Base-by-base conservation (phyloP, 2,797 vertebrate genomes). In the Phoxinus dragarum region DNA sequence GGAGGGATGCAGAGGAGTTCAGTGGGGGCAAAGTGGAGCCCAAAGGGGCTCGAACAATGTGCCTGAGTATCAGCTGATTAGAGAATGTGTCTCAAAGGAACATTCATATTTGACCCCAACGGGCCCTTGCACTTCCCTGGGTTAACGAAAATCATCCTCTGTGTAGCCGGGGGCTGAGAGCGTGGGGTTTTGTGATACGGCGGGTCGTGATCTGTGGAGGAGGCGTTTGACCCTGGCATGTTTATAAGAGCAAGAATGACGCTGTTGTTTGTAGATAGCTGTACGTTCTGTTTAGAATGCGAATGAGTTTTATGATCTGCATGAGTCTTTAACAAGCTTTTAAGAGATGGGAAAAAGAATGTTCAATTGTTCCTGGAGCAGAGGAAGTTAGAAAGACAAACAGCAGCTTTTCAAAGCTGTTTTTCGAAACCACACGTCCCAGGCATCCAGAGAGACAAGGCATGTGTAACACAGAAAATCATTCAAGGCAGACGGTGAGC, bases 21-120 rank as follows among this genome's bases (percentile, higher is more conserved):
- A 88, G 38, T 54, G 56, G 69, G 69, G 42, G 68, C 27, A 82
- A 74, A 84, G 81, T 79, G 69, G 11, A 66, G 71, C 72, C 71
- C 54, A 52, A 72, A 67, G 56, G 80, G 61, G 52, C 19, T 67
- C 21, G 42, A 89, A 69, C 12, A n/a, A 84, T 61, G 66, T 81
- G 67, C 19, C 21, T 21, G 54, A 49, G 10, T 16, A 75, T 86
- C 86, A 87, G 84, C 86, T 89, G 88, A 89, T 36, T 8, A 14
- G 42, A 40, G 69, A 83, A 82, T 67, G 19, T 49, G 23, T 31
- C 80, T 84, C 34, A 84, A 80, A 84, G 84, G 64, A 54, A 67
- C 66, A 74, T 80, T 75, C 27, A 59, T 68, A 34, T 69, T 61
- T 27, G 9, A 16, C 34, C 27, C 42, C 34, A 1, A 42, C 2